A percentile compares a stretch with the other conserved stretches of the same genome.
Evolutionary conservation across 2,113 vertebrate genomes (phyloP).

Genomic region (Arizona elegans): DNA sequence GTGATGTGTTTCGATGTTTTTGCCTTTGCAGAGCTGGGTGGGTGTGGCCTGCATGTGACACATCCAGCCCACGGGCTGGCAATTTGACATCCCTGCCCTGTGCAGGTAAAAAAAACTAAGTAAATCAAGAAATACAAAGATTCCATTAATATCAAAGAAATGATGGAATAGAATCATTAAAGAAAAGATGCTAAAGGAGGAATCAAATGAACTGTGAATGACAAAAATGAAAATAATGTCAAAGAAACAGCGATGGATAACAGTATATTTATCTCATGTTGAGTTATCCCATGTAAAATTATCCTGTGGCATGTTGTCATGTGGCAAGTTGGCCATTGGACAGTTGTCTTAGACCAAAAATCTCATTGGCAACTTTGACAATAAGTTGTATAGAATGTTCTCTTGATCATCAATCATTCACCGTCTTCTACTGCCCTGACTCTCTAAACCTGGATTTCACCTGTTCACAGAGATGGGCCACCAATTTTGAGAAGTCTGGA

Average conservation of each 20-base stretch:
- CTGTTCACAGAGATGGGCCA: neutral
- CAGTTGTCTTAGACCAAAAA: neutral
- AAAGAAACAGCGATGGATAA: neutral
- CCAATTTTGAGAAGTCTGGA: neutral
- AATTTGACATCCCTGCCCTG: too few relatives aligned
- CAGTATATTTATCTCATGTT: neutral
- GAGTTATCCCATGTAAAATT: neutral
- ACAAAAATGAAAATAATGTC: neutral
- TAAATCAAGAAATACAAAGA: too few relatives aligned
- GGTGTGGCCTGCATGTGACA: too few relatives aligned
- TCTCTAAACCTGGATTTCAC: neutral
- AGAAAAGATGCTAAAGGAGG: too few relatives aligned
- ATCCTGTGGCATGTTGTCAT: neutral
- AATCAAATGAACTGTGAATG: too few relatives aligned
- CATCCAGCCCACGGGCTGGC: too few relatives aligned
- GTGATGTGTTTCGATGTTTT: too few relatives aligned
- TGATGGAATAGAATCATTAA: too few relatives aligned
- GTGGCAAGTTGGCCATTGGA: neutral
- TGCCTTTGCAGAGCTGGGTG: too few relatives aligned
- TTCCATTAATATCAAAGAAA: too few relatives aligned
- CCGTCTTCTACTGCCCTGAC: neutral
- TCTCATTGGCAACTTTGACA: neutral
- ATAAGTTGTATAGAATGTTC: neutral
- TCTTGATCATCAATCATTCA: neutral
- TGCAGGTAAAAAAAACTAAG: neutral